phyloP scores from a whole-genome alignment of 2,888 invertebrate genomes.

The Campoplex nolae region DNA sequence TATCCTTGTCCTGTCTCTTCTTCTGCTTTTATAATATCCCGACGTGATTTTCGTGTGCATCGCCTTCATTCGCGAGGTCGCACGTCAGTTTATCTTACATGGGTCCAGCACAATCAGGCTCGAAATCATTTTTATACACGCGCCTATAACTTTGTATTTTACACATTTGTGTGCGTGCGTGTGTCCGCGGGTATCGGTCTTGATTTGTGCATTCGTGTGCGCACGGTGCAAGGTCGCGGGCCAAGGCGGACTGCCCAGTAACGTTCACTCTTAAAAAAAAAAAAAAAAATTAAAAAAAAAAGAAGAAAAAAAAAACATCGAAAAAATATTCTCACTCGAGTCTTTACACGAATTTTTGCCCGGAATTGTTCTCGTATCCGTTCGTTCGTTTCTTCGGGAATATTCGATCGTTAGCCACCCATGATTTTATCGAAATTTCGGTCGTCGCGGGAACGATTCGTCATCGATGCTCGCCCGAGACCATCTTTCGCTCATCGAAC shows the following conservation, averaged over 20 bases:
- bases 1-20: conserved; percentile 16
- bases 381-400: neutral
- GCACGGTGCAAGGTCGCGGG: conserved; percentile 66
- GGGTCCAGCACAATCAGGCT: conserved; percentile 17
- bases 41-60: conserved; percentile 46
- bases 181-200: neutral
- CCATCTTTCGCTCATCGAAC: neutral
- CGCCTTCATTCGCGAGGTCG: conserved; percentile 61
- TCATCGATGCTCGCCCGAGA: neutral
- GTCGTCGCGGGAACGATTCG: neutral
- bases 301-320: conserved; percentile 24
- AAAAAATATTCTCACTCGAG: conserved; percentile 41
- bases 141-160: neutral
- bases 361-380: neutral
- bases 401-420: neutral
- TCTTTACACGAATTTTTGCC: neutral
- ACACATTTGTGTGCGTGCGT: neutral
- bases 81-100: conserved; percentile 48
- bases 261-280: conserved; percentile 65
- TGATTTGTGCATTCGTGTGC: neutral
- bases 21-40: conserved; percentile 34
- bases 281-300: conserved; percentile 25
- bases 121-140: conserved; percentile 16
- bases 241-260: conserved; percentile 68
- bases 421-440: neutral